phyloP scores from a whole-genome alignment of 1,140 invertebrate species.

The Paraescarpia echinospica region DNA sequence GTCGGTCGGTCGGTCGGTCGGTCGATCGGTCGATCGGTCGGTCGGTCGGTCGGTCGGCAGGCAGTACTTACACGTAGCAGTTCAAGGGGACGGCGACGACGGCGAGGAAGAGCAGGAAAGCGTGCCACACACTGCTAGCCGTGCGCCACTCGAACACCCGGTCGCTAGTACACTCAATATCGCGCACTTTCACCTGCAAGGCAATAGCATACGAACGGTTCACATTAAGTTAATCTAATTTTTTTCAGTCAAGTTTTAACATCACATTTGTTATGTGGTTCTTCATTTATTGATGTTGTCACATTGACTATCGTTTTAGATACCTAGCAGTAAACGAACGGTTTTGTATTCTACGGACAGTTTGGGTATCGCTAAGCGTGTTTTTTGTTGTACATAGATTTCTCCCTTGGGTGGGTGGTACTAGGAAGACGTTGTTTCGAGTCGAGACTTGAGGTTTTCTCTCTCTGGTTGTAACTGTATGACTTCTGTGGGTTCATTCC shows the following conservation, averaged over 20 bases:
- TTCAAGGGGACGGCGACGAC: constrained; percentile 13
- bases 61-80: constrained; percentile 11
- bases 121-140: constrained; percentile 16
- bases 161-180: not conserved
- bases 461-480: too few species aligned
- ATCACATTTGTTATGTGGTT: not conserved
- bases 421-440: too few species aligned
- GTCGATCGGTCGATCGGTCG: not conserved
- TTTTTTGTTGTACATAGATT: too few species aligned
- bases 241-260: not conserved
- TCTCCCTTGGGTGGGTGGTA: too few species aligned
- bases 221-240: not conserved
- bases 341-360: too few species aligned
- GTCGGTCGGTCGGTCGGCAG: not conserved
- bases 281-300: not conserved
- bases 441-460: too few species aligned
- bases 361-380: too few species aligned
- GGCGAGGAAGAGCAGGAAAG: constrained; percentile 10
- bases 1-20: too few species aligned
- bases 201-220: not conserved
- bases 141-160: not conserved
- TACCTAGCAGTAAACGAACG: too few species aligned
- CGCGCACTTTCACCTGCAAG: not conserved
- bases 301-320: not conserved
- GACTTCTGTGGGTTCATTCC: too few species aligned